Conservation (phyloP, 2,797 vertebrate species). For the Acanthurus lineatus region DNA sequence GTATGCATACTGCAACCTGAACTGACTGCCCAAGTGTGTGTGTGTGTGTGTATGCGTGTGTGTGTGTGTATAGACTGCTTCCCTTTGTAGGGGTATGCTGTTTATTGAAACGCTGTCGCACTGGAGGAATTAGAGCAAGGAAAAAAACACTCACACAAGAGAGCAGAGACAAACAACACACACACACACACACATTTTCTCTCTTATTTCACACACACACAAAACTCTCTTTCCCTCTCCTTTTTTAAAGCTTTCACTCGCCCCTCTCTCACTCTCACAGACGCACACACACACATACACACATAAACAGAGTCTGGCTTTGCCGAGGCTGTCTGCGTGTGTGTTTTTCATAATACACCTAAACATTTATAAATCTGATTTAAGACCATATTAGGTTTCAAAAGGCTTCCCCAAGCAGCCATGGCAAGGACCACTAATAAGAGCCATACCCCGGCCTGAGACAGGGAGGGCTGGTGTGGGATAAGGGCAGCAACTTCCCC, state of each 20-base stretch:
- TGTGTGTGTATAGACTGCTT: conserved; percentile 58
- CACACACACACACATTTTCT: conserved; percentile 54
- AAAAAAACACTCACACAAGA: conserved; percentile 50
- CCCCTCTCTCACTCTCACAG: conserved; percentile 2
- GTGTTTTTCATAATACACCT: conserved; percentile 89
- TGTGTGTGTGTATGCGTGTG: conserved; percentile 50
- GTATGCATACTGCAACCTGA: conserved; percentile 69
- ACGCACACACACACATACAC: conserved; percentile 22
- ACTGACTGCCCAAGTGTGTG: conserved; percentile 30
- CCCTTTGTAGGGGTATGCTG: conserved; percentile 68
- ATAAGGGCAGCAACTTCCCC: conserved; percentile 29
- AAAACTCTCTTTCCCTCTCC: not conserved
- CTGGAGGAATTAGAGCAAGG: conserved; percentile 77
- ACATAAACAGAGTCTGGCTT: conserved; percentile 65
- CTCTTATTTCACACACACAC: conserved; percentile 62
- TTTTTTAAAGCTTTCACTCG: conserved; percentile 40
- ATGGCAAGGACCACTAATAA: conserved; percentile 83
- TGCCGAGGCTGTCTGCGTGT: conserved; percentile 57
- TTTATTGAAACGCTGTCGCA: conserved; percentile 82
- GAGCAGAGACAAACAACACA: conserved; percentile 66
- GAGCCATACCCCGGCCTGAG: conserved; percentile 80
- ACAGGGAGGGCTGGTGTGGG: conserved; percentile 38
- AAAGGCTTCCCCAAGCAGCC: conserved; percentile 81
- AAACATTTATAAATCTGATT: conserved; percentile 92
- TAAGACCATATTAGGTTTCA: conserved; percentile 89